Conservation (phyloP, 2,113 vertebrate genomes). For the Urocynchramus pylzowi region DNA sequence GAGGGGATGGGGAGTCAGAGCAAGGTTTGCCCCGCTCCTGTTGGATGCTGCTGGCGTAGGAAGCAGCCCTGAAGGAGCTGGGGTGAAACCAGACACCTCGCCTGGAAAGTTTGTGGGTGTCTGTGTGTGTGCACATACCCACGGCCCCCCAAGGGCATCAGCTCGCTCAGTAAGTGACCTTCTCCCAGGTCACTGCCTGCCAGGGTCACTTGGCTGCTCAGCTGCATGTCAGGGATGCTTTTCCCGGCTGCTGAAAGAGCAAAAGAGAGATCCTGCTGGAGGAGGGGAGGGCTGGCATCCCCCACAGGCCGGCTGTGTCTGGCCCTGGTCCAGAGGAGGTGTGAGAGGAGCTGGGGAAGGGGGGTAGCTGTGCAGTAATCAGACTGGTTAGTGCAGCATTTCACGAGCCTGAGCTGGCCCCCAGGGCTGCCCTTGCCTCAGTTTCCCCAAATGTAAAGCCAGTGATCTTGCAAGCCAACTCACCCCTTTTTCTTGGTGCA, state of each 20-base stretch:
- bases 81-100: neutral
- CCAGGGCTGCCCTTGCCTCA: neutral
- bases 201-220: constrained; percentile 48
- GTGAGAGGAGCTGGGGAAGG: neutral
- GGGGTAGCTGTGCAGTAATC: fast-evolving
- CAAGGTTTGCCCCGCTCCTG: neutral
- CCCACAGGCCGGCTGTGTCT: neutral
- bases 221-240: constrained; percentile 29
- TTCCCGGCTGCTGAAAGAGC: constrained; percentile 4
- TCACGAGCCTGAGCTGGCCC: neutral
- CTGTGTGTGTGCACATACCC: neutral
- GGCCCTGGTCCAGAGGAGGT: neutral
- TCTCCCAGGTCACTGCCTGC: constrained; percentile 55
- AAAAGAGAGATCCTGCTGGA: neutral
- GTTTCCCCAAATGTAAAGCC: neutral
- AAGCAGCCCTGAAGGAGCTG: neutral
- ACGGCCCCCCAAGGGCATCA: fast-evolving
- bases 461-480: neutral
- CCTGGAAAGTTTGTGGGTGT: neutral
- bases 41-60: fast-evolving
- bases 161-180: constrained; percentile 6
- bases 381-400: neutral
- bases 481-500: neutral
- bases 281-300: neutral
- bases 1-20: neutral